Evolutionary conservation across 2,888 invertebrate species (phyloP), one percentile per base, ranked within the genome.

Genomic region (Liopterus haemorrhoidalis): DNA sequence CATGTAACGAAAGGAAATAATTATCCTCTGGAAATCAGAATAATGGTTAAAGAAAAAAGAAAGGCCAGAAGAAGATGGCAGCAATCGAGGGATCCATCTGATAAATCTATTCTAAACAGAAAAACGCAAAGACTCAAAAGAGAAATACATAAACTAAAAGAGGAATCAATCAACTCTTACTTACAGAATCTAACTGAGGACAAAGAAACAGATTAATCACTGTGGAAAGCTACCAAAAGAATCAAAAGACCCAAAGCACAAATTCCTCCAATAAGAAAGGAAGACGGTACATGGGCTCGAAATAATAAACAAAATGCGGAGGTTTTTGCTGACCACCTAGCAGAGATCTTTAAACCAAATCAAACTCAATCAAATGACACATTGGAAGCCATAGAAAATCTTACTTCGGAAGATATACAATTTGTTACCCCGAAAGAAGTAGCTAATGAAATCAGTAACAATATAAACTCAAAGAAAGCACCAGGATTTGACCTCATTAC

Each of bases 401-500:
- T 9, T 32, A 41, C 14, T 41, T 18, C 32, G 22, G 40, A 49
- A 49, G 36, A 49, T 19, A 47, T 47, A 14, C 22, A 22, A 2
- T 35, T 25, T 21, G 41, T 41, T 11, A 27, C 39, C 32, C 47
- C 41, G 12, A 49, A 49, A 32, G 48, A 51, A 33, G 35, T 46
- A 36, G 49, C 49, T 50, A 53, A 42, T 49, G 54, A 49, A n/a
- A 25, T 47, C 22, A 35, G 33, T 36, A 4, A 27, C 14, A 36
- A 41, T n/a, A 25, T 50, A 15, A 41, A 46, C 16, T 35, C 33
- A 14, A 50, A 44, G 35, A 54, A 54, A 42, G 41, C 49, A 9
- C 51, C 57, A n/a, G 57, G 56, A 3, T 51, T 44, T 20, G 59
- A 59, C 28, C 36, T 52, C 20, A 57, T 59, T 2, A 56, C 52